These are phyloP conservation scores for Crossoptilon crossoptilon DNA, from an alignment of 2,797 vertebrate genomes.

Conservation along the genomic window DNA sequence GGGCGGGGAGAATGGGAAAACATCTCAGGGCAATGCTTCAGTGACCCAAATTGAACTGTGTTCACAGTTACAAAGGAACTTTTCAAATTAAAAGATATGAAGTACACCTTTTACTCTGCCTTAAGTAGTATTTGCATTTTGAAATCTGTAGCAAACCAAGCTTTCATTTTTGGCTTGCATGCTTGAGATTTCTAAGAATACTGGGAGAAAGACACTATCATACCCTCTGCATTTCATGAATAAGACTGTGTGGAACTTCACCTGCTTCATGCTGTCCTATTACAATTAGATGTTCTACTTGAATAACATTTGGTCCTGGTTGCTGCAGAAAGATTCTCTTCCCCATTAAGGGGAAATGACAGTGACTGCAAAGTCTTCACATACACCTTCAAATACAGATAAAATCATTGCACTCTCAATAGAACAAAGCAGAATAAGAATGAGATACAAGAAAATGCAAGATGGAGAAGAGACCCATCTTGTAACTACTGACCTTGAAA, in stretches of 20 bases:
- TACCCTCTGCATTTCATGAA: neutral
- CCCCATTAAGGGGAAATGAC: neutral
- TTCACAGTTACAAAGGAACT: neutral
- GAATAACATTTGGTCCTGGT: neutral
- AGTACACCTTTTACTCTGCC: too few relatives aligned
- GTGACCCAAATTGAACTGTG: neutral
- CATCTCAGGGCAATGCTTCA: neutral
- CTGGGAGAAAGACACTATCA: neutral
- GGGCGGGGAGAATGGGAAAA: neutral
- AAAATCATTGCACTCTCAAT: neutral
- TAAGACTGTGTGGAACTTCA: neutral
- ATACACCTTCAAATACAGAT: neutral
- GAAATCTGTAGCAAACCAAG: neutral
- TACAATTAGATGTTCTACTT: neutral
- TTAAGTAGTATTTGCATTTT: neutral
- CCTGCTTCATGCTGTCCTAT: neutral
- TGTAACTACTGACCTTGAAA: slow-evolving; percentile 89
- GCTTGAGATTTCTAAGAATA: neutral
- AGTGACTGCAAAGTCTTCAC: neutral
- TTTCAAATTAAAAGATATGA: neutral
- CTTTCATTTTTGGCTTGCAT: neutral
- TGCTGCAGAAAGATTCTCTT: neutral
- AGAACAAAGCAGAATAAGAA: neutral
- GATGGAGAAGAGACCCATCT: neutral
- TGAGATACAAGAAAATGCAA: neutral